These are phyloP conservation scores for Scytalopus superciliaris DNA, from an alignment of 2,113 vertebrate species.

Conservation along the genomic window DNA sequence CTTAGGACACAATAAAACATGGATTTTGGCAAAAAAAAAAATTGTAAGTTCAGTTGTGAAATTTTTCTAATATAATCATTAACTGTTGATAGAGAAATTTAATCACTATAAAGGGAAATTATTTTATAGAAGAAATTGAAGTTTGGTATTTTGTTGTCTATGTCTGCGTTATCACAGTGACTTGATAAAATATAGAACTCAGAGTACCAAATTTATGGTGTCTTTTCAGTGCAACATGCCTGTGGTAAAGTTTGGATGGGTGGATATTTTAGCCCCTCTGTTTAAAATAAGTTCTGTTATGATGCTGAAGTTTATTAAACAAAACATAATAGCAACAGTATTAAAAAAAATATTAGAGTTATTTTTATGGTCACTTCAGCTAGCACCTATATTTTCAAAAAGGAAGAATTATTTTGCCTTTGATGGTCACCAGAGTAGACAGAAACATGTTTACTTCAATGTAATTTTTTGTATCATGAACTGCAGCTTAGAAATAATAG, in stretches of 20 bases:
- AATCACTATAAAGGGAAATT: neutral
- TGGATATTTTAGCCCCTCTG: neutral
- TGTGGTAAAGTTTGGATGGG: neutral
- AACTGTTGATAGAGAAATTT: neutral
- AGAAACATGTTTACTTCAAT: neutral
- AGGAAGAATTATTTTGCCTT: neutral
- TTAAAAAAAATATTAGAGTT: neutral
- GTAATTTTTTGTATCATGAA: neutral
- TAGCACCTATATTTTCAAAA: neutral
- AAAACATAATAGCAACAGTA: neutral
- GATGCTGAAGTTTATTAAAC: neutral
- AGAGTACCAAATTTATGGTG: neutral
- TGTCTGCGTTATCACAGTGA: neutral
- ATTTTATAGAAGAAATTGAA: neutral
- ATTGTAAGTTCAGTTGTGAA: neutral
- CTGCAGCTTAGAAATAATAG: neutral
- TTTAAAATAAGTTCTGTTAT: neutral
- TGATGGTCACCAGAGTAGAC: neutral
- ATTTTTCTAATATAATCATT: neutral
- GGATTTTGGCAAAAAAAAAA: neutral
- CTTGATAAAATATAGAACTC: neutral
- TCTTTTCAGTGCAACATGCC: neutral
- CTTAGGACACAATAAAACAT: neutral
- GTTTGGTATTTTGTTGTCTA: neutral
- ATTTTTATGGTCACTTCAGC: neutral